Conservation (phyloP, 2,113 vertebrate species). For the Rhinichthys klamathensis region DNA sequence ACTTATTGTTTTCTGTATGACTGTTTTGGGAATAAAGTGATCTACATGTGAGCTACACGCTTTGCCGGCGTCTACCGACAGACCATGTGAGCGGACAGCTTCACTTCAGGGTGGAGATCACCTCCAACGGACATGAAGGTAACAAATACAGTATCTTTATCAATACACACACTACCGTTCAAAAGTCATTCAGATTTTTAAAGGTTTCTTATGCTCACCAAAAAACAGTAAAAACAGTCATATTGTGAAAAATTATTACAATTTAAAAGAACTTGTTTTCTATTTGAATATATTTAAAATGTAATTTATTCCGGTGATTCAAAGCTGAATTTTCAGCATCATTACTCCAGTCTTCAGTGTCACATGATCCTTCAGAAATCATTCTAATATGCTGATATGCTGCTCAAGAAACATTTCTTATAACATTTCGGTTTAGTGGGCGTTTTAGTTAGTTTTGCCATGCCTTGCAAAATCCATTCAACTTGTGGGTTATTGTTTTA, state of each 20-base stretch:
- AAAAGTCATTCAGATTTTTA: background rate
- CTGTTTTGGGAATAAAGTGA: conserved; percentile 76
- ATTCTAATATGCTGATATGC: background rate
- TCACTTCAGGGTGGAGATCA: conserved; percentile 90
- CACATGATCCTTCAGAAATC: background rate
- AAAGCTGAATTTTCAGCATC: too few relatives aligned
- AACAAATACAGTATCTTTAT: conserved; percentile 45
- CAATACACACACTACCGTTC: background rate
- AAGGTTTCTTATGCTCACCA: background rate
- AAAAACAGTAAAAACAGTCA: background rate
- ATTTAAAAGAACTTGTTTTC: background rate
- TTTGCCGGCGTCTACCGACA: conserved; percentile 92
- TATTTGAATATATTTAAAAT: background rate
- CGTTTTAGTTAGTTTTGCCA: background rate
- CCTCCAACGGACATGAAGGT: conserved; percentile 91
- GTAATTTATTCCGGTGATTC: too few relatives aligned
- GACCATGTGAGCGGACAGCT: conserved; percentile 96
- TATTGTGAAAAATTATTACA: background rate
- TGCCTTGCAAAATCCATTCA: background rate
- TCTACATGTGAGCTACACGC: conserved; percentile 88
- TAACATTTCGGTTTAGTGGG: background rate
- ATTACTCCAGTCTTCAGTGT: background rate
- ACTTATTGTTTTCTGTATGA: conserved; percentile 5
- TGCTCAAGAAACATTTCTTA: background rate
- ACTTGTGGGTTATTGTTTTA: too few relatives aligned